Conservation (phyloP, 1,140 invertebrate species). For the Papilio polyxenes region DNA sequence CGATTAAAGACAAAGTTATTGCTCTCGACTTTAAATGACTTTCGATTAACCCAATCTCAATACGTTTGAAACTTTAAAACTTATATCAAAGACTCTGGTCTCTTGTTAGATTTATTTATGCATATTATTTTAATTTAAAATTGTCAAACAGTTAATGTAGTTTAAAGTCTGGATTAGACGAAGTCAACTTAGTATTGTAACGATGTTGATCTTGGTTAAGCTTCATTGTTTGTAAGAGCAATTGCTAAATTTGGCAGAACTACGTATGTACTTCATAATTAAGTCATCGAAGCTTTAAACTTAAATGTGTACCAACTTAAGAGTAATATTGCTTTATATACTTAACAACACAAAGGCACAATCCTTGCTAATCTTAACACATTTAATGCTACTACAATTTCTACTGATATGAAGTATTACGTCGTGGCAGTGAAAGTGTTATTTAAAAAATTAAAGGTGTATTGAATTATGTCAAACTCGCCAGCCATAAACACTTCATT, state of each 20-base stretch:
- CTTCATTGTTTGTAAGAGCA: conserved; percentile 5
- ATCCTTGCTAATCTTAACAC: background rate
- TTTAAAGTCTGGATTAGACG: background rate
- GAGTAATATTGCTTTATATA: no score
- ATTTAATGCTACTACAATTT: background rate
- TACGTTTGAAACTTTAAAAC: background rate
- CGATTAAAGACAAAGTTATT: conserved; percentile 28
- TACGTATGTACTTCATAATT: no score
- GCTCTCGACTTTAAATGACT: background rate
- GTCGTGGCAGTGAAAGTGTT: background rate
- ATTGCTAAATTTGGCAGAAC: conserved; percentile 23
- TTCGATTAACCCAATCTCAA: background rate
- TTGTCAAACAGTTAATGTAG: background rate
- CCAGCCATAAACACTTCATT: background rate
- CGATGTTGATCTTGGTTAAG: conserved; percentile 2
- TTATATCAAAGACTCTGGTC: background rate
- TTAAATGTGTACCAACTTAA: no score
- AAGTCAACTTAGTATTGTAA: background rate
- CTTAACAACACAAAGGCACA: no score
- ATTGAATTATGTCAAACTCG: background rate
- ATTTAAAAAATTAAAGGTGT: background rate
- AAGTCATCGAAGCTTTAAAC: no score
- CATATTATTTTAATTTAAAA: background rate
- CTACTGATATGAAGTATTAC: background rate
- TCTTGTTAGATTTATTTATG: background rate